Conservation (phyloP, 2,797 vertebrate species). For the Enteromius afrohamiltoni region DNA sequence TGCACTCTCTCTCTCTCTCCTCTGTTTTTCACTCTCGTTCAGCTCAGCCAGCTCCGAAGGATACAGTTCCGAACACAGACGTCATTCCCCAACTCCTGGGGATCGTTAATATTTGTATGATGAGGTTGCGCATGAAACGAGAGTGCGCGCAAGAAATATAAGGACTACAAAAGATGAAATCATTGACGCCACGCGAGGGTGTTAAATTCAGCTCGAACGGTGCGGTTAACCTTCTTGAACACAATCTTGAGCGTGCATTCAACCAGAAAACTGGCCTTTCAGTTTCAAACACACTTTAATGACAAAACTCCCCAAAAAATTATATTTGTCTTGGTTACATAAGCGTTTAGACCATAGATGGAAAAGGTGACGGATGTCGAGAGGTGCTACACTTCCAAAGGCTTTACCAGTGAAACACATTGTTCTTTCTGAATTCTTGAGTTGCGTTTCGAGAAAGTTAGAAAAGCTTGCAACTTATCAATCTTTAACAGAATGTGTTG, state of each 20-base stretch:
- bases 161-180: conserved; percentile 46
- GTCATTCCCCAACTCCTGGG: conserved; percentile 53
- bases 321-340: conserved; percentile 79
- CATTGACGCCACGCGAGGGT: conserved; percentile 42
- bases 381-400: conserved; percentile 13
- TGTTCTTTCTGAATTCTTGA: conserved; percentile 33
- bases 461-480: neutral
- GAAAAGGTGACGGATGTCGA: conserved; percentile 74
- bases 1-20: conserved; percentile 29
- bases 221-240: conserved; percentile 41
- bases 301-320: conserved; percentile 71
- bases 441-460: conserved; percentile 7
- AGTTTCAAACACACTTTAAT: conserved; percentile 64
- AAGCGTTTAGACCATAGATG: conserved; percentile 71
- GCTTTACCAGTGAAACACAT: conserved; percentile 31
- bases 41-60: conserved; percentile 47
- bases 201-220: conserved; percentile 38
- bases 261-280: conserved; percentile 39
- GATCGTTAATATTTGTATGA: conserved; percentile 49
- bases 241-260: conserved; percentile 34
- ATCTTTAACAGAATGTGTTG: neutral
- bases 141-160: conserved; percentile 7
- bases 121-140: conserved; percentile 42
- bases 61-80: conserved; percentile 49
- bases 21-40: conserved; percentile 41